These are phyloP conservation scores for Asarcornis scutulata DNA, from an alignment of 2,113 vertebrate genomes.

Conservation along the genomic window DNA sequence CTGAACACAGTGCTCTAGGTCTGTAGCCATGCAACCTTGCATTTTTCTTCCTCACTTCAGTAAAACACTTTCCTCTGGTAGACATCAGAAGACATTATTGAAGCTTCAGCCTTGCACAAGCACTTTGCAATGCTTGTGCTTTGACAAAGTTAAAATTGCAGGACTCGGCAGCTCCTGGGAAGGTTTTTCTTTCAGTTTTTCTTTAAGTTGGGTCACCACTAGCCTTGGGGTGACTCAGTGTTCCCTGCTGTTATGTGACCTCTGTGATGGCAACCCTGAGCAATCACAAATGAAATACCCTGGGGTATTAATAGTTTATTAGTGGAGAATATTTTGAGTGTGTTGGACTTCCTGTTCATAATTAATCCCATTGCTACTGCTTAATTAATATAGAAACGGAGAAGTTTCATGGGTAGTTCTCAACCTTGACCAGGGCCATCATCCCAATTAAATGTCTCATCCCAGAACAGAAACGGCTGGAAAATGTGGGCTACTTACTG, in stretches of 20 bases:
- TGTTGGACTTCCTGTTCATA: not conserved
- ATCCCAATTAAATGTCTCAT: not conserved
- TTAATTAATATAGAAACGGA: not conserved
- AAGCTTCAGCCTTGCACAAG: not conserved
- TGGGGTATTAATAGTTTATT: not conserved
- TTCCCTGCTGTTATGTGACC: not conserved
- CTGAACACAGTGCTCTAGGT: too few relatives aligned
- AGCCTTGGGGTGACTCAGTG: not conserved
- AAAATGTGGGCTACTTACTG: not conserved
- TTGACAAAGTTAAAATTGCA: not conserved
- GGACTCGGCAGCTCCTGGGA: conserved; percentile 44
- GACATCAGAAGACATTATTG: not conserved
- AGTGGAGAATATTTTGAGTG: not conserved
- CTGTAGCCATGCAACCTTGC: not conserved
- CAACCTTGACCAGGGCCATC: not conserved
- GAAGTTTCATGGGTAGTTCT: not conserved
- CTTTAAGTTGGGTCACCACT: not conserved
- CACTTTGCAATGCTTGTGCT: not conserved
- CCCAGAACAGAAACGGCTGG: not conserved
- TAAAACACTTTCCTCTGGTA: not conserved
- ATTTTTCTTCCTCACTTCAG: not conserved
- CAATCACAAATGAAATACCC: conserved; percentile 5
- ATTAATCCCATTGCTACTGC: not conserved
- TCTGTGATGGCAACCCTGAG: not conserved
- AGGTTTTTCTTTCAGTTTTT: conserved; percentile 6